A percentile compares a stretch with the other conserved stretches of the same genome.
Evolutionary conservation across 2,797 vertebrate genomes (phyloP).

Genomic region (Tokudaia muenninki): DNA sequence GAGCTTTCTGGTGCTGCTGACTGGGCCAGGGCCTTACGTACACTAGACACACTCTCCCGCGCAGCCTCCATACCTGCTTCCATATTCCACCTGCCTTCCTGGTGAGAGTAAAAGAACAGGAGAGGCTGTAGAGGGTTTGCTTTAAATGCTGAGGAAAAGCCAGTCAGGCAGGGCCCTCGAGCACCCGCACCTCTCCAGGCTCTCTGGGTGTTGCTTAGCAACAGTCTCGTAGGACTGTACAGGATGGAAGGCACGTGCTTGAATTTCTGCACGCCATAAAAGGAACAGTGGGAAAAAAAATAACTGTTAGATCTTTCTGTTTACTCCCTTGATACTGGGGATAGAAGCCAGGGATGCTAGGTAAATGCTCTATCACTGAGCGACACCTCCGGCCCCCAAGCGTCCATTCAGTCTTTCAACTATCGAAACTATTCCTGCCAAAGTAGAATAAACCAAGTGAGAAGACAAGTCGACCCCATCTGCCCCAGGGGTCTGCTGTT

Average conservation of each 20-base stretch:
- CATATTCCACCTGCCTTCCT: neutral
- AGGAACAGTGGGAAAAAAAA: too few relatives aligned
- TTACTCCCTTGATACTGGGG: neutral
- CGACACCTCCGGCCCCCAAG: too few relatives aligned
- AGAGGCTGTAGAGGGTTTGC: neutral
- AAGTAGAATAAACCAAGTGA: neutral
- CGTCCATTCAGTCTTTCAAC: neutral
- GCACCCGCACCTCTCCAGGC: neutral
- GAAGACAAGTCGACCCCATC: neutral
- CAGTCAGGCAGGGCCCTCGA: neutral
- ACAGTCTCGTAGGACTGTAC: fast-evolving
- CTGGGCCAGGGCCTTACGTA: neutral
- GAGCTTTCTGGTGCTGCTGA: neutral
- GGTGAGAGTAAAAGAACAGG: neutral
- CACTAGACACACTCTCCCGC: neutral
- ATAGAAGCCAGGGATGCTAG: neutral
- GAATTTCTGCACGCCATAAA: neutral
- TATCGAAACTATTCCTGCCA: neutral
- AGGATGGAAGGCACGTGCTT: neutral
- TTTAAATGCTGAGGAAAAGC: too few relatives aligned
- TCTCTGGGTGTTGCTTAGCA: neutral
- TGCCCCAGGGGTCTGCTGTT: neutral
- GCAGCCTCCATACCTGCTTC: neutral
- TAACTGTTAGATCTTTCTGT: neutral
- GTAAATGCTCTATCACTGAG: neutral